Conservation (phyloP, 92 coral and sea anemone genomes). For the Porites cylindrica region DNA sequence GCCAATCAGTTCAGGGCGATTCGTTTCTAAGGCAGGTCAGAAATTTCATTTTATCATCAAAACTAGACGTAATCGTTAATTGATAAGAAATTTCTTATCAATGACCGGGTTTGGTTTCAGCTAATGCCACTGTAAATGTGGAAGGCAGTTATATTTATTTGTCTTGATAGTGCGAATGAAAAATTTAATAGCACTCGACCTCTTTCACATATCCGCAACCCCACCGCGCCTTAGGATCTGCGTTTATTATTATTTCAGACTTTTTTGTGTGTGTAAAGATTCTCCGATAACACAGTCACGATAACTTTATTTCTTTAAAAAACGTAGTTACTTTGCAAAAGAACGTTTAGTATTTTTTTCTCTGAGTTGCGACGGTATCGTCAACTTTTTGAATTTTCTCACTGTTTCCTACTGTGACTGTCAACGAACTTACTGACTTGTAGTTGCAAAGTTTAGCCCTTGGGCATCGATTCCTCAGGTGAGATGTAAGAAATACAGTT, state of each 20-base stretch:
- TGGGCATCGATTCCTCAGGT: background rate
- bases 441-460: background rate
- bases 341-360: background rate
- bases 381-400: background rate
- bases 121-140: background rate
- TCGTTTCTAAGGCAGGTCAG: background rate
- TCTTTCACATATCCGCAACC: slow-evolving; percentile 12
- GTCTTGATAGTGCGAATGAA: slow-evolving; percentile 16
- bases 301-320: background rate
- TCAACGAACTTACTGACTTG: background rate
- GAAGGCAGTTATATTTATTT: slow-evolving; percentile 1
- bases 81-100: slow-evolving; percentile 4
- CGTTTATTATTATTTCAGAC: slow-evolving; percentile 8
- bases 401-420: background rate
- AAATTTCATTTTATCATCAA: background rate
- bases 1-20: background rate
- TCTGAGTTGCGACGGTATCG: background rate
- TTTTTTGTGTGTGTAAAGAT: background rate
- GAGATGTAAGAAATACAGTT: too few relatives aligned
- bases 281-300: slow-evolving; percentile 31
- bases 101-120: background rate
- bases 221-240: background rate
- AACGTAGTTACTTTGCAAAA: background rate
- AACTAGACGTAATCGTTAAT: background rate
- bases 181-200: slow-evolving; percentile 27